phyloP scores from a whole-genome alignment of 1,140 invertebrate species.

The Pemphigus obesinymphae region DNA sequence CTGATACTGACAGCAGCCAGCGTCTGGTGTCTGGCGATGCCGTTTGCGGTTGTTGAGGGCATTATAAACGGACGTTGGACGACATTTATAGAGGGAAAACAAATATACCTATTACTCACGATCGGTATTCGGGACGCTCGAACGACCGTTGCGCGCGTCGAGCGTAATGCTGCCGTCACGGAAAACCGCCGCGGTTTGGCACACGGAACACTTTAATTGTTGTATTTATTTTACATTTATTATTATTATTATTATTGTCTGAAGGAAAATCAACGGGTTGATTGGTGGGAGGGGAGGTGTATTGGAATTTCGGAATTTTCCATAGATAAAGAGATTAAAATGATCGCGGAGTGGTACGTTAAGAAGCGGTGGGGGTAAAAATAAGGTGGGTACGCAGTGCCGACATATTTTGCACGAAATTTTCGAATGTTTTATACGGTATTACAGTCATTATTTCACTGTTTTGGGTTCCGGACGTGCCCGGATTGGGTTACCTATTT shows the following conservation, averaged over 20 bases:
- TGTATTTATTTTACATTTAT: constrained; percentile 5
- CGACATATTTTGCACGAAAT: constrained; percentile 31
- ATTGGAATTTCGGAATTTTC: constrained; percentile 41
- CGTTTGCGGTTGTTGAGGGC: neutral
- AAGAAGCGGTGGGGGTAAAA: neutral
- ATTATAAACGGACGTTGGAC: neutral
- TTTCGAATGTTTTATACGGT: neutral
- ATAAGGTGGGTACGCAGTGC: constrained; percentile 21
- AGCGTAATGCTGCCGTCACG: neutral
- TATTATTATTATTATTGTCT: neutral
- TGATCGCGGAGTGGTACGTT: neutral
- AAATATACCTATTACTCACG: neutral
- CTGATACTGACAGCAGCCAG: neutral
- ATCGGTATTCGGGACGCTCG: neutral
- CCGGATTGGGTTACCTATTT: neutral
- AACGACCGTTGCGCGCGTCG: constrained; percentile 8
- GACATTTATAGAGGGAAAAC: constrained; percentile 28
- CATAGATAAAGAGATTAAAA: constrained; percentile 40
- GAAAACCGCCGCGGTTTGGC: constrained; percentile 1
- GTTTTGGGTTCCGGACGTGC: neutral
- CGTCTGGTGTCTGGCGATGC: constrained; percentile 4
- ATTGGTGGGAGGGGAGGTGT: constrained; percentile 27
- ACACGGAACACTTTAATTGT: neutral
- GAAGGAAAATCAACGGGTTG: constrained; percentile 29
- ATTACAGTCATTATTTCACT: neutral